Evolutionary conservation across 2,113 vertebrate species (phyloP), one percentile per base, ranked within the genome.

Genomic region (Mobula birostris): DNA sequence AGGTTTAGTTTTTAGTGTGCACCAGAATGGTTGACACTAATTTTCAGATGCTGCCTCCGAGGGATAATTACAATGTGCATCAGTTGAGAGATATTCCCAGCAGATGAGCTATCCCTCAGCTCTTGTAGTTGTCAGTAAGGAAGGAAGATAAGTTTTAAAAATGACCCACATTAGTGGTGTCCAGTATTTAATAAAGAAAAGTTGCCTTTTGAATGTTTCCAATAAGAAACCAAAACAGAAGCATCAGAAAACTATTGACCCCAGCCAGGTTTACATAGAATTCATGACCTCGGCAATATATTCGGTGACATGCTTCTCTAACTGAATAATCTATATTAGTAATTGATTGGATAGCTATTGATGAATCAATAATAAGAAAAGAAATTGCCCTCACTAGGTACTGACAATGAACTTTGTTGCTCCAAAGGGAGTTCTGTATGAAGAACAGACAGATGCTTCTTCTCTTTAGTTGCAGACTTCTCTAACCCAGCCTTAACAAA

Each of bases 311-410:
- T 32, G n/a, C n/a, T 36, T n/a, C 32, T 68, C 85, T 90, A 90
- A 90, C 85, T 90, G 85, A 90, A 68, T 32, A 90, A 90, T 90
- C 85, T n/a, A 90, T 90, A 90, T 90, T n/a, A 90, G 85, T 90
- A 90, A 90, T 90, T 90, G 85, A 90, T 90, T 90, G 85, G 85
- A 66, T 68, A 63, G 61, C 85, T 68, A 90, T 68, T 90, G 85
- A 90, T 68, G 85, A 90, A 90, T 90, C 61, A 90, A 90, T 90
- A 90, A 66, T 90, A 66, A 48, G 48, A 48, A 66, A n/a, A 66
- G 32, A 90, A 90, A 90, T 66, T 66, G 61, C 61, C 61, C 14
- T 19, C n/a, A 17, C 11, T 61, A 88, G 83, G 83, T 58, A 56
- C 61, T 61, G 61, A n/a, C 32, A 27, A 29, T 90, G 85, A 90